Evolutionary conservation across 2,113 vertebrate species (phyloP).

Genomic region (Embiotoca jacksoni): DNA sequence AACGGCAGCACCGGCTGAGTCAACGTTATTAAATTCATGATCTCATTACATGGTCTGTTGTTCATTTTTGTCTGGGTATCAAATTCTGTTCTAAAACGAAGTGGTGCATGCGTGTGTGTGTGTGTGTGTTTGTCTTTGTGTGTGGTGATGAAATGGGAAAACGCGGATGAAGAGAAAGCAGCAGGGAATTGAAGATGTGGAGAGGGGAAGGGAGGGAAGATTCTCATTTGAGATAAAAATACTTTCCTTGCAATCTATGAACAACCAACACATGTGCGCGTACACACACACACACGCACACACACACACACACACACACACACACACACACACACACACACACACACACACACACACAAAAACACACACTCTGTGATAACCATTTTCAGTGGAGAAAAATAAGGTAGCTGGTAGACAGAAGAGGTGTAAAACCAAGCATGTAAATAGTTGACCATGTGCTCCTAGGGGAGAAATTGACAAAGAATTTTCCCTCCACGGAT

Average conservation of each 20-base stretch:
- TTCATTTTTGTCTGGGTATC: slow-evolving; percentile 46
- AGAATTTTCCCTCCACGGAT: slow-evolving; percentile 31
- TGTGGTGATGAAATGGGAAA: slow-evolving; percentile 47
- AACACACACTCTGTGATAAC: background rate
- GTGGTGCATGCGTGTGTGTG: slow-evolving; percentile 14
- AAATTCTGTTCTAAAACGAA: slow-evolving; percentile 31
- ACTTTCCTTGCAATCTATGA: slow-evolving; percentile 50
- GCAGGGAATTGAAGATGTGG: slow-evolving; percentile 63
- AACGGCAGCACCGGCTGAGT: slow-evolving; percentile 29
- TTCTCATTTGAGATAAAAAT: slow-evolving; percentile 80
- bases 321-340: slow-evolving; percentile 11
- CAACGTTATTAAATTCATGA: slow-evolving; percentile 61
- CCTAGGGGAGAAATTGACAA: slow-evolving; percentile 35
- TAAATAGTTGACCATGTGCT: slow-evolving; percentile 46
- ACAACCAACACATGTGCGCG: background rate
- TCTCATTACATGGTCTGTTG: slow-evolving; percentile 57
- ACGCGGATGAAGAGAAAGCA: slow-evolving; percentile 54
- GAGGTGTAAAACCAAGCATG: slow-evolving; percentile 18
- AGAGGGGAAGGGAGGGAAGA: slow-evolving; percentile 48
- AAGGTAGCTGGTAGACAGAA: slow-evolving; percentile 33
- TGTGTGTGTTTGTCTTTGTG: slow-evolving; percentile 3
- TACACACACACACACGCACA: background rate
- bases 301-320: background rate
- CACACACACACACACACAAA: background rate
- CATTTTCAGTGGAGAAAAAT: background rate